Evolutionary conservation across 2,888 invertebrate genomes (phyloP), one percentile per base, ranked within the genome.

Genomic region (Erebia aethiops): DNA sequence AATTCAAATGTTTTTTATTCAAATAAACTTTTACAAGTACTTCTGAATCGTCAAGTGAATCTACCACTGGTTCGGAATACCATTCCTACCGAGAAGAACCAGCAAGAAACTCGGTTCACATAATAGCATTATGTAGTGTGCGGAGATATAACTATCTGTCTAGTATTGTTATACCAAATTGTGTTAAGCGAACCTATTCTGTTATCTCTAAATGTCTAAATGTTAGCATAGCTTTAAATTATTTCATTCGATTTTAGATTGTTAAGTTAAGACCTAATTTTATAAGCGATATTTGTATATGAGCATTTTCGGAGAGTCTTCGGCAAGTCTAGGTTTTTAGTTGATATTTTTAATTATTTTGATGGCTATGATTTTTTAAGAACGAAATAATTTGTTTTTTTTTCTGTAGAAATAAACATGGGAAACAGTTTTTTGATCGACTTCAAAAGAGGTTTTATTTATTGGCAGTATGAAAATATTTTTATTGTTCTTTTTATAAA

Each of bases 151-250:
- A 8, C 51, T 64, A 14, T 67, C 35, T 56, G 1, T 67, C 57
- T 73, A 73, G 71, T 71, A 60, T 73, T 73, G 72, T 73, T 73
- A 51, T 66, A 71, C 71, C 73, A 73, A 73, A 71, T 56, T 66
- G 60, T 62, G 71, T 69, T 67, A 65, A 68, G 68, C 57, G 2
- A 61, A 18, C 16, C 13, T 60, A 64, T 73, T 68, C 43, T 68
- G 61, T 65, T 73, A 58, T n/a, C n/a, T n/a, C n/a, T n/a, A n/a
- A n/a, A n/a, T n/a, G n/a, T n/a, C n/a, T n/a, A 21, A 43, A 56
- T 64, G 21, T 69, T 67, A 68, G 70, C 11, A 11, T 73, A 70
- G 70, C 64, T 65, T 70, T 65, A 63, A 67, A 49, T 49, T 43
- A 43, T 64, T 71, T 67, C 13, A 52, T 60, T 56, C 46, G 46